Conservation (phyloP, 2,888 invertebrate genomes). For the Lochmaea capreae region DNA sequence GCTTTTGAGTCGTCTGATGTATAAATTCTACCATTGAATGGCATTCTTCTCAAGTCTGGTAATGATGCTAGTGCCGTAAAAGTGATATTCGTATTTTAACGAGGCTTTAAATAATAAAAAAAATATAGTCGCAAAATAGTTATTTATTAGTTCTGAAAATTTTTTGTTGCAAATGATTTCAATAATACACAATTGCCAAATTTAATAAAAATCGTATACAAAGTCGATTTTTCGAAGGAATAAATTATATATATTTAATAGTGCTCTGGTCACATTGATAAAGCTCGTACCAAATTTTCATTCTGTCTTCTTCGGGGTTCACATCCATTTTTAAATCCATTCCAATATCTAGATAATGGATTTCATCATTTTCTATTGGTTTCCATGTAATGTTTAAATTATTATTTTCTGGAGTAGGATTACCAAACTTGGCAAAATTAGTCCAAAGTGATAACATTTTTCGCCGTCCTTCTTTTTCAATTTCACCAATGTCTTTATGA, state of each 20-base stretch:
- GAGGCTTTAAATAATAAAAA: too few species aligned
- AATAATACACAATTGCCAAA: too few species aligned
- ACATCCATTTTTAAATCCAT: conserved; percentile 46
- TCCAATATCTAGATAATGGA: conserved; percentile 56
- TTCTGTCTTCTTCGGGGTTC: conserved; percentile 53
- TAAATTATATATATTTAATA: conserved; percentile 8
- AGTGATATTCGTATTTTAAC: too few species aligned
- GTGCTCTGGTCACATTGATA: conserved; percentile 23
- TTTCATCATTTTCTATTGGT: conserved; percentile 39
- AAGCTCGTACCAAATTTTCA: conserved; percentile 54
- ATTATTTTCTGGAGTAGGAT: conserved; percentile 46
- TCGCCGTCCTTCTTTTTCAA: conserved; percentile 30
- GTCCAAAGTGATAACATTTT: conserved; percentile 45
- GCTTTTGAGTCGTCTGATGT: too few species aligned
- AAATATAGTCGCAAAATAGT: too few species aligned
- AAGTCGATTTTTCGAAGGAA: neutral
- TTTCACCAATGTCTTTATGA: neutral
- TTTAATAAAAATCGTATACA: too few species aligned
- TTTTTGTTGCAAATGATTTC: too few species aligned
- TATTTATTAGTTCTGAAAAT: too few species aligned
- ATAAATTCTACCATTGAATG: too few species aligned
- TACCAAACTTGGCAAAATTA: conserved; percentile 54
- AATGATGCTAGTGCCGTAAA: too few species aligned
- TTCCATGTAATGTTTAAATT: conserved; percentile 50
- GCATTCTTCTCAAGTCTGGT: too few species aligned